A percentile compares a stretch with the other conserved stretches of the same genome.
Evolutionary conservation across 2,113 vertebrate genomes (phyloP).

Genomic region (Oncorhynchus kisutch): DNA sequence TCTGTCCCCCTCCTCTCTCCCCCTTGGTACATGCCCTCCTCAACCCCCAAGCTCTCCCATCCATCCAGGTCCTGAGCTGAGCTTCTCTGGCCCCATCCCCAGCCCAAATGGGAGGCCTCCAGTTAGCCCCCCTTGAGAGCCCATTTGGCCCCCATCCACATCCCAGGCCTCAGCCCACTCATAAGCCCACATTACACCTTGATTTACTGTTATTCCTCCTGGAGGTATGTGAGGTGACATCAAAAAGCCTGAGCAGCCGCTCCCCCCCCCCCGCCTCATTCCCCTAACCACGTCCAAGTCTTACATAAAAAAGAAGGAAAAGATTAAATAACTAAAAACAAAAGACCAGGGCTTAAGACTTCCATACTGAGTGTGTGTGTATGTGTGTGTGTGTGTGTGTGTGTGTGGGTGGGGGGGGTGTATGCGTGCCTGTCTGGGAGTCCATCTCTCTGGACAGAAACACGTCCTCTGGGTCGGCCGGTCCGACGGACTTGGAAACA

Average conservation of each 20-base stretch:
- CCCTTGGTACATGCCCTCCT: constrained; percentile 13
- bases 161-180: neutral
- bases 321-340: constrained; percentile 39
- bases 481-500: neutral
- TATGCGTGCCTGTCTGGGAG: neutral
- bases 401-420: neutral
- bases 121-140: too few species aligned
- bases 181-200: neutral
- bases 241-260: neutral
- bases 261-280: neutral
- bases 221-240: neutral
- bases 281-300: neutral
- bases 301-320: neutral
- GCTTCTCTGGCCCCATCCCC: too few species aligned
- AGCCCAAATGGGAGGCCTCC: too few species aligned
- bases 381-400: neutral
- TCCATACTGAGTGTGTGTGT: neutral
- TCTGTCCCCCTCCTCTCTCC: constrained; percentile 50
- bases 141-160: neutral
- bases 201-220: neutral
- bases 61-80: neutral
- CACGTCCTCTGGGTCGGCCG: neutral
- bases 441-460: too few species aligned
- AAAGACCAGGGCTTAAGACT: constrained; percentile 3
- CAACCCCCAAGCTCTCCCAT: neutral